phyloP scores from a whole-genome alignment of 64 coral and sea anemone species.

The Catalaphyllia jardinei region DNA sequence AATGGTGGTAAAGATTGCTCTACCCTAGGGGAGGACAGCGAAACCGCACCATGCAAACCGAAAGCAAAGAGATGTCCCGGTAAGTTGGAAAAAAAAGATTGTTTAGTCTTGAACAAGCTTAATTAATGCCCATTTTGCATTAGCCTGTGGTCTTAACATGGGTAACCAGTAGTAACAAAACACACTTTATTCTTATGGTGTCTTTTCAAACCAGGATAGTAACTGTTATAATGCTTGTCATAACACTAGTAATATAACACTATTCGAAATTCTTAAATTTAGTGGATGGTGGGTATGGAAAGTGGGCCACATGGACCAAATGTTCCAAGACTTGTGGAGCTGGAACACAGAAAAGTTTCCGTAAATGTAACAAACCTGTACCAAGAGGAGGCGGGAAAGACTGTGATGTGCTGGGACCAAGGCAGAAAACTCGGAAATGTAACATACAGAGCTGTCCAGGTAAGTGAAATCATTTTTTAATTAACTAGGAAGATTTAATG shows the following conservation, averaged over 20 bases:
- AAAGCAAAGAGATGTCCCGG: too few species aligned
- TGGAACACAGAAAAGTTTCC: constrained; percentile 40
- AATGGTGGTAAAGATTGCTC: constrained; percentile 42
- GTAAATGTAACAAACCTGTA: constrained; percentile 64
- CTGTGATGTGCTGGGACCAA: constrained; percentile 53
- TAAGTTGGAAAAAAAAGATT: too few species aligned
- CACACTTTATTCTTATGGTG: too few species aligned
- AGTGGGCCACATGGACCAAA: constrained; percentile 39
- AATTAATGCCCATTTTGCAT: too few species aligned
- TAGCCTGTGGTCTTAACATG: too few species aligned
- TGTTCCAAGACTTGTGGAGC: constrained; percentile 59
- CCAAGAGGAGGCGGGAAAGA: constrained; percentile 53
- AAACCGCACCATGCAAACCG: background rate
- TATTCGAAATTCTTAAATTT: background rate
- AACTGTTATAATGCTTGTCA: too few species aligned
- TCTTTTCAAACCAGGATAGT: too few species aligned
- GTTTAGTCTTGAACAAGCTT: too few species aligned
- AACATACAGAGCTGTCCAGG: constrained; percentile 6
- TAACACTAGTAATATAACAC: too few species aligned
- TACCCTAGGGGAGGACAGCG: background rate
- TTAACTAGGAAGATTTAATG: too few species aligned
- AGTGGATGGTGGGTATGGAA: constrained; percentile 65
- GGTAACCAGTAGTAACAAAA: too few species aligned
- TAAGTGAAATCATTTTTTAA: background rate
- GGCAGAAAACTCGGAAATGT: constrained; percentile 35